Evolutionary conservation across 2,113 vertebrate genomes (phyloP), one percentile per base, ranked within the genome.

Genomic region (Ariopsis seemanni): DNA sequence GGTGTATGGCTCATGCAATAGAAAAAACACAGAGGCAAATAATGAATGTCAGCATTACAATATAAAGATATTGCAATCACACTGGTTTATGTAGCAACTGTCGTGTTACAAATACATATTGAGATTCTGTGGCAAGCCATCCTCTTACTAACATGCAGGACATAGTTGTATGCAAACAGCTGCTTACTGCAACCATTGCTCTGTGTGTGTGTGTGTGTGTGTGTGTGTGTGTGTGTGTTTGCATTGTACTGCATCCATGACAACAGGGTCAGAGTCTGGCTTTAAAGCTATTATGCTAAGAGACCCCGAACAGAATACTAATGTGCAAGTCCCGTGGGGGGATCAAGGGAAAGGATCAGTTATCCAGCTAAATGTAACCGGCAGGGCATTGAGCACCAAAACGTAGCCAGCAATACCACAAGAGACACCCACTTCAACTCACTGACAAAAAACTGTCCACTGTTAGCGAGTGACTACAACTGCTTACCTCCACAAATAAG

Each of bases 231-330:
- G 86, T 83, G 80, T 87, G 86, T 87, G 71, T 78, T 81, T 69
- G 69, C 78, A 72, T 85, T 84, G 94, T 94, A 93, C 93, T 94
- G 93, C 93, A 95, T 95, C 94, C 94, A 96, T 96, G 95, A 96
- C 95, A 96, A 95, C 94, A 95, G 93, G 93, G 93, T 94, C 92
- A 93, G 94, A 95, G 93, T 94, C 93, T 95, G 92, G 90, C 93
- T 95, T 95, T 96, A 95, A 96, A 95, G 94, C 93, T 95, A 95
- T 96, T 96, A 95, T 95, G 93, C 95, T 90, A 95, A 94, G 92
- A 95, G 93, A 94, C 90, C 93, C 92, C 93, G 93, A 94, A 92
- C 92, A 95, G 94, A 96, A 96, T 96, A 93, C 92, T 96, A 95
- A 96, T 96, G 93, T 88, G 93, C 91, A 91, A 88, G 92, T 78